Conservation (phyloP, 2,797 vertebrate species). For the Micrastur ruficollis region DNA sequence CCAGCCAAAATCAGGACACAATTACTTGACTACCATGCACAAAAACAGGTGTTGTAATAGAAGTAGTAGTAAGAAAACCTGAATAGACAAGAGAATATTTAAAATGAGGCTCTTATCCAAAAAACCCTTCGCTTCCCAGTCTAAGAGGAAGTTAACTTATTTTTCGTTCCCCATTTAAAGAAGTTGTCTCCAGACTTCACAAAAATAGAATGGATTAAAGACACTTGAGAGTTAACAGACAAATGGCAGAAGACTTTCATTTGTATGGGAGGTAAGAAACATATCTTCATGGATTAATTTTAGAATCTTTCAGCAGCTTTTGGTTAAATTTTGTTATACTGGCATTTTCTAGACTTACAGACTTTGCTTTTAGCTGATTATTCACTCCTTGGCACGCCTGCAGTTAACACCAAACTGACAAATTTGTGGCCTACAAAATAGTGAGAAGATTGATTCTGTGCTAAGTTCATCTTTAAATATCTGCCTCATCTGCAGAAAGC, state of each 20-base stretch:
- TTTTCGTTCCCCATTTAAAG: background rate
- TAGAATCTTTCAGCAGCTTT: background rate
- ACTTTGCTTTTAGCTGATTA: background rate
- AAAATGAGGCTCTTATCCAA: background rate
- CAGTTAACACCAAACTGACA: background rate
- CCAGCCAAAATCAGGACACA: too few relatives aligned
- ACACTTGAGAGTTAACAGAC: background rate
- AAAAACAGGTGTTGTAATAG: background rate
- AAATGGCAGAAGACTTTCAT: background rate
- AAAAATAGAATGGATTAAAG: background rate
- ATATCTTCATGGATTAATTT: background rate
- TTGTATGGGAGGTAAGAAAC: background rate
- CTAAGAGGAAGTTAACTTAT: background rate
- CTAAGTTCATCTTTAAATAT: constrained; percentile 10
- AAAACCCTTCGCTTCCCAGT: background rate
- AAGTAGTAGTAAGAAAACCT: background rate
- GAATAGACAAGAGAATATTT: background rate
- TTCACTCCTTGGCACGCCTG: background rate
- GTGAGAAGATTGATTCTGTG: background rate
- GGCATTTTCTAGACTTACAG: background rate
- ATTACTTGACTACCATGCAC: background rate
- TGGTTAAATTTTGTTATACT: background rate
- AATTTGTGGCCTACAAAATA: background rate
- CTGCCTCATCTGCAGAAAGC: background rate
- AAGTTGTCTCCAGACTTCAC: background rate